phyloP scores from a whole-genome alignment of 1,140 invertebrate genomes.

The Halyomorpha halys region DNA sequence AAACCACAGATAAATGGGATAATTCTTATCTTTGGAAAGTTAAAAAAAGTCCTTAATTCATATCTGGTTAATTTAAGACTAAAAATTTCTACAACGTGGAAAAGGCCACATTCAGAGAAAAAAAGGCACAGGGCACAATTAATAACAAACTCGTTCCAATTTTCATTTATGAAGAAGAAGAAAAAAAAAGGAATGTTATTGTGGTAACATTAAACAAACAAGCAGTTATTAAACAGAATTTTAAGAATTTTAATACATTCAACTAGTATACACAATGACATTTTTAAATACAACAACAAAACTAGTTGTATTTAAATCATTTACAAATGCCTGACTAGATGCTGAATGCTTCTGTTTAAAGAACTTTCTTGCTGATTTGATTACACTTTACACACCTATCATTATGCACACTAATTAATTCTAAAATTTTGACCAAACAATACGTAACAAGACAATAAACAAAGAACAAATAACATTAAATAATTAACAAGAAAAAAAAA shows the following conservation, averaged over 20 bases:
- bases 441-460: slow-evolving; percentile 13
- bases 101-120: slow-evolving; percentile 18
- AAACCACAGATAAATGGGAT: slow-evolving; percentile 1
- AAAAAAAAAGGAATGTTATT: slow-evolving; percentile 13
- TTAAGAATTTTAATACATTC: slow-evolving; percentile 8
- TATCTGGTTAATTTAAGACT: slow-evolving; percentile 8
- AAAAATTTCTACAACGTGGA: slow-evolving; percentile 17
- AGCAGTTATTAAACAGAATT: slow-evolving; percentile 17
- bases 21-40: slow-evolving; percentile 14
- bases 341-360: slow-evolving; percentile 18
- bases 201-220: slow-evolving; percentile 16
- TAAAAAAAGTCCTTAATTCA: slow-evolving; percentile 7
- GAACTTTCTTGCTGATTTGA: slow-evolving; percentile 13
- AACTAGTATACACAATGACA: slow-evolving; percentile 18
- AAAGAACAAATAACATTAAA: slow-evolving; percentile 13
- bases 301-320: slow-evolving; percentile 6
- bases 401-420: slow-evolving; percentile 14
- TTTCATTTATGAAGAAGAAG: slow-evolving; percentile 14
- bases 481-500: slow-evolving; percentile 14
- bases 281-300: slow-evolving; percentile 3
- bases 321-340: slow-evolving; percentile 17
- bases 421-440: slow-evolving; percentile 4
- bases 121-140: slow-evolving; percentile 17
- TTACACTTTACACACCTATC: slow-evolving; percentile 13
- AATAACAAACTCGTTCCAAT: slow-evolving; percentile 17